Base-by-base conservation (phyloP, 1,140 invertebrate species). In the Orussus abietinus region DNA sequence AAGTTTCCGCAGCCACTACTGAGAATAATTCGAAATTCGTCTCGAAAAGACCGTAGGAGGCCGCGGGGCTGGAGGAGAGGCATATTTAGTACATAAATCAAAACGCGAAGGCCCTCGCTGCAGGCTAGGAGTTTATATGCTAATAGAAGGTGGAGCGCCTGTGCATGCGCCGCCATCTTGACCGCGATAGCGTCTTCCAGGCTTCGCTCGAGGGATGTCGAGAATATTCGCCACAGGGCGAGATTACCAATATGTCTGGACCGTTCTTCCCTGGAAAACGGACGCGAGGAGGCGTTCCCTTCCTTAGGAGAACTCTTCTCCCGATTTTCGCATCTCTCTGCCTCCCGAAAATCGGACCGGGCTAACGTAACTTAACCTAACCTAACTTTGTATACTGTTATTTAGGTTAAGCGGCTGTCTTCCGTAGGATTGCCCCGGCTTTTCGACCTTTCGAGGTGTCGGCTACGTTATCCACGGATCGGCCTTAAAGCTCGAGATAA, bases 71-170 rank as follows among this genome's bases (percentile, higher is more conserved):
- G 52, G 43, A 34, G 47, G 57, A 47, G 53, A 64, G 70, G 66
- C 67, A 71, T 71, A 71, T 73, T 73, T 69, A 62, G 63, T 66
- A 60, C 59, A 70, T 72, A 71, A 72, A 72, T 72, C 69, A 72
- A 69, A 69, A 52, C 51, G 42, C 58, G 47, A 56, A 66, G 59
- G 57, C 48, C 51, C 42, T 58, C 29, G 59, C 66, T 59, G 43
- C 49, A 43, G 62, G 68, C 62, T 53, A 62, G 52, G 62, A 67
- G 58, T 69, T 69, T 73, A 63, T 69, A 73, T 73, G 70, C 69
- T 69, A 73, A 72, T 67, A 66, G 57, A 67, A 64, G 57, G 57
- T 55, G 50, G 40, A 67, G 59, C 57, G 64, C 62, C 57, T 60
- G 67, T 61, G 49, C 61, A 62, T 64, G 61, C 58, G 64, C 51